These are phyloP conservation scores for Lysandra bellargus DNA, from an alignment of 2,888 invertebrate genomes.

Conservation along the genomic window DNA sequence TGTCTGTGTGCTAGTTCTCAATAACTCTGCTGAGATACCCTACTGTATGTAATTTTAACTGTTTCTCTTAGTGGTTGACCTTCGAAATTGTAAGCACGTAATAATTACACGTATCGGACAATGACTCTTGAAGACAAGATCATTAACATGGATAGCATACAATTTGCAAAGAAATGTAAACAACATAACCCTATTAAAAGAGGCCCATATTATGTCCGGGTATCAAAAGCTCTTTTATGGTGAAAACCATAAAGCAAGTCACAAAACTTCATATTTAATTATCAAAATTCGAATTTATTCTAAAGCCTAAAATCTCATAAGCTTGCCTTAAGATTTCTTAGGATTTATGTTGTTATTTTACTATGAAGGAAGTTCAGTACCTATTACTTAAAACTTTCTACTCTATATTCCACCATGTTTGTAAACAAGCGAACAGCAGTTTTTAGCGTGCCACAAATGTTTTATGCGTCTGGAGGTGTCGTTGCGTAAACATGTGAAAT, in stretches of 20 bases:
- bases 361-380: background rate
- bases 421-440: background rate
- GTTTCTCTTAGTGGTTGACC: slow-evolving; percentile 9
- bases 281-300: too few relatives aligned
- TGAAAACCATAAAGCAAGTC: too few relatives aligned
- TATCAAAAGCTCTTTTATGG: background rate
- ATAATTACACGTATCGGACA: slow-evolving; percentile 4
- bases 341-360: too few relatives aligned
- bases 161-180: background rate
- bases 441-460: background rate
- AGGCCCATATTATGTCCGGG: background rate
- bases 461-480: background rate
- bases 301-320: too few relatives aligned
- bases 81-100: slow-evolving; percentile 11
- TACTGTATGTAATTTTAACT: background rate
- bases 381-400: background rate
- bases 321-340: too few relatives aligned
- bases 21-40: background rate
- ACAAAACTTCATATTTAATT: too few relatives aligned
- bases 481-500: background rate
- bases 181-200: background rate
- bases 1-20: too few relatives aligned
- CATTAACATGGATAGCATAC: background rate
- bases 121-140: background rate
- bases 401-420: background rate